Conservation (phyloP, 2,113 vertebrate species). For the Podiceps cristatus region DNA sequence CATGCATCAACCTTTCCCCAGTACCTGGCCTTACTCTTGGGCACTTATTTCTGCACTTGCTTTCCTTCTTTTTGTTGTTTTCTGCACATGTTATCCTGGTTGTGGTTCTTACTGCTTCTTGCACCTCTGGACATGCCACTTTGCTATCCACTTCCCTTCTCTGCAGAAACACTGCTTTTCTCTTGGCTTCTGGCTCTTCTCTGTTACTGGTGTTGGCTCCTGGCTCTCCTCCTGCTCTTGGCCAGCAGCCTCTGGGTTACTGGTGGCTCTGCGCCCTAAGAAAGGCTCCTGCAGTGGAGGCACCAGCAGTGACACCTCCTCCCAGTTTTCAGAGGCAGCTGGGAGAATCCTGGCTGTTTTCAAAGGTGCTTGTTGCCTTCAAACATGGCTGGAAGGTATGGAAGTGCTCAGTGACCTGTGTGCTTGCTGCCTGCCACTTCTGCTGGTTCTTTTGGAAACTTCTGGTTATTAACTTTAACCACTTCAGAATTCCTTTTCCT, state of each 20-base stretch:
- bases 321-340: not conserved
- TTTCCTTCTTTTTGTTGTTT: not conserved
- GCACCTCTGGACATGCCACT: not conserved
- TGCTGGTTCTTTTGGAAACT: not conserved
- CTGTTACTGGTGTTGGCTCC: not conserved
- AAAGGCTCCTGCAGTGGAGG: not conserved
- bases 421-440: not conserved
- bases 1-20: not conserved
- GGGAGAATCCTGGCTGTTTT: not conserved
- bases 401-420: not conserved
- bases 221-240: not conserved
- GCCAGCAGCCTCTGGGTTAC: not conserved
- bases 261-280: not conserved
- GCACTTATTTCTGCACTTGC: not conserved
- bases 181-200: not conserved
- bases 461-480: not conserved
- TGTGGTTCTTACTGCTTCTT: not conserved
- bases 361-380: not conserved
- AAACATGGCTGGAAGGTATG: not conserved
- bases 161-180: not conserved
- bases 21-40: not conserved
- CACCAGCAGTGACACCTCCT: not conserved
- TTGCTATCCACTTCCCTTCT: not conserved
- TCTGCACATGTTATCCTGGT: not conserved
- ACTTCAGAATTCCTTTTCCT: not conserved